Conservation (phyloP, 2,888 invertebrate species). For the Cosmia pyralina region DNA sequence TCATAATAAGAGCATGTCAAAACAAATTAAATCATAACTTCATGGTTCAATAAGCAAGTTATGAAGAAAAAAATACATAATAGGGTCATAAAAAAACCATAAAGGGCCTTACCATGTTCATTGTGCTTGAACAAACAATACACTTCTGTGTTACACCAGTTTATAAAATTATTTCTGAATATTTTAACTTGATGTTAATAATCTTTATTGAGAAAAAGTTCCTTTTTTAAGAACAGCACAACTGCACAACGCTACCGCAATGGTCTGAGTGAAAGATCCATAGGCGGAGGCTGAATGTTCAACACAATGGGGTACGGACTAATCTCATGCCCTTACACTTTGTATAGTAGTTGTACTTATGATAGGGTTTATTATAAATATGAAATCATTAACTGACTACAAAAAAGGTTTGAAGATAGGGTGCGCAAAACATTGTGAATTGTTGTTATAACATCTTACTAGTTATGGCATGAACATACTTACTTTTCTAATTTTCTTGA, state of each 20-base stretch:
- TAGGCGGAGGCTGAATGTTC: conserved; percentile 75
- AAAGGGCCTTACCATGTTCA: conserved; percentile 88
- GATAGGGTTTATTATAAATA: conserved; percentile 81
- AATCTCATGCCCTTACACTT: conserved; percentile 77
- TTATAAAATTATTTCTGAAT: conserved; percentile 80
- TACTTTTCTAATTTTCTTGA: neutral
- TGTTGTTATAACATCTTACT: neutral
- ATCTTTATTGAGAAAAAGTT: conserved; percentile 73
- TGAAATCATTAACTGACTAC: conserved; percentile 79
- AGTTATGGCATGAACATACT: neutral
- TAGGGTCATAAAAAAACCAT: conserved; percentile 77
- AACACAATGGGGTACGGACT: conserved; percentile 84
- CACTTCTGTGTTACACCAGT: conserved; percentile 76
- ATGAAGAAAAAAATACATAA: conserved; percentile 74
- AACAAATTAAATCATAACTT: conserved; percentile 90
- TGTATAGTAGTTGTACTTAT: conserved; percentile 74
- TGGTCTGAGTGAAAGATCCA: conserved; percentile 83
- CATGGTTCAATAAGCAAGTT: conserved; percentile 83
- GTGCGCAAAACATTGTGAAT: conserved; percentile 20
- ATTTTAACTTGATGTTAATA: conserved; percentile 76
- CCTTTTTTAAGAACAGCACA: conserved; percentile 77
- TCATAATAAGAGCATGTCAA: conserved; percentile 86
- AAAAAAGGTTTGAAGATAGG: conserved; percentile 30
- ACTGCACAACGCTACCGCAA: conserved; percentile 81
- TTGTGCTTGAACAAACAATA: conserved; percentile 86